Evolutionary conservation across 1,140 invertebrate species (phyloP).

Genomic region (Apis dorsata): DNA sequence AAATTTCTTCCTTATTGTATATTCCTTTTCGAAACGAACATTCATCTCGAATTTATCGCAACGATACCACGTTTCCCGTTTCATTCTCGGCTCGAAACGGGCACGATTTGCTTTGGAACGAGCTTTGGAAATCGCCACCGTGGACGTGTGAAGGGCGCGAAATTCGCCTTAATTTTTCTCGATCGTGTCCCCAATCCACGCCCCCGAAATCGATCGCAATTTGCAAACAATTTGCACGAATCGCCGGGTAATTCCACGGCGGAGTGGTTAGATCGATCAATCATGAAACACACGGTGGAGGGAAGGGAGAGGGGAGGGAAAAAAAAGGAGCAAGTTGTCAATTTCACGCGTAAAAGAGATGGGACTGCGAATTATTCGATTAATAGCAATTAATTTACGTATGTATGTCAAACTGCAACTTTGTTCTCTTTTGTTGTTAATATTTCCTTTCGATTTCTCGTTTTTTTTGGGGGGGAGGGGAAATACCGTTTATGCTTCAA

Average conservation of each 20-base stretch:
- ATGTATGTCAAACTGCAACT: background rate
- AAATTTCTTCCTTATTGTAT: too few relatives aligned
- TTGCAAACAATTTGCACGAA: constrained; percentile 67
- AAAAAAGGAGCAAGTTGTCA: constrained; percentile 9
- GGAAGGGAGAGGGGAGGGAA: too few relatives aligned
- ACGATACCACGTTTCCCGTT: too few relatives aligned
- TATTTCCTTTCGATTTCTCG: background rate
- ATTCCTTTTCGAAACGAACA: too few relatives aligned
- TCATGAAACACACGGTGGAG: constrained; percentile 19
- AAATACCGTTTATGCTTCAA: background rate
- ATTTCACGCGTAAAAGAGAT: constrained; percentile 28
- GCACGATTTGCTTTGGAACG: too few relatives aligned
- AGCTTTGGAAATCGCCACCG: background rate
- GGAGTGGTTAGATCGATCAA: constrained; percentile 51
- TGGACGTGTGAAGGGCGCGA: background rate
- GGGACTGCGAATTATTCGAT: constrained; percentile 6
- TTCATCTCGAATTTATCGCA: too few relatives aligned
- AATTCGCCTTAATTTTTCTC: background rate
- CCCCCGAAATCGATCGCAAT: constrained; percentile 55
- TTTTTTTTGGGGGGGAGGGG: too few relatives aligned
- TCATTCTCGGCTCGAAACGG: background rate
- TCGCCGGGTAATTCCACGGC: constrained; percentile 58
- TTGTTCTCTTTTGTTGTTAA: background rate
- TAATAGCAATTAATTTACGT: constrained; percentile 16
- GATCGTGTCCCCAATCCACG: constrained; percentile 39